Evolutionary conservation across 2,797 vertebrate species (phyloP), one percentile per base, ranked within the genome.

Genomic region (Acrossocheilus wenchowensis): DNA sequence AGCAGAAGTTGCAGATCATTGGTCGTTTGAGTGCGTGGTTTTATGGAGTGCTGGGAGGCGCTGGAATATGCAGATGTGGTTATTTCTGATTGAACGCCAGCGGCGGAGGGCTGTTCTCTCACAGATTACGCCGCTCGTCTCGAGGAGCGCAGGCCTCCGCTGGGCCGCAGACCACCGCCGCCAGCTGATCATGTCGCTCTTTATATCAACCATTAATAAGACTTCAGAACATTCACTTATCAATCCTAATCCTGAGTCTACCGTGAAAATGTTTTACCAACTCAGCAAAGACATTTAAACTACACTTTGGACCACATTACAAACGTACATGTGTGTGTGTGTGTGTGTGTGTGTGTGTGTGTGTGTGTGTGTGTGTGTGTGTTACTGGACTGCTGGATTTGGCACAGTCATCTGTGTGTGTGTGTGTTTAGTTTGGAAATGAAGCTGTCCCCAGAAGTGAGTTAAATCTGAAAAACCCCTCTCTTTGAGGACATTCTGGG

Each of bases 31-130:
- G 74, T 26, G 52, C 23, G 39, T 12, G 50, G 30, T 68, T 68
- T 36, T 9, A 17, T 68, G 26, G 15, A 23, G 62, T 15, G 79
- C 45, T 73, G 52, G 79, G 79, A 81, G 96, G 95, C 95, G 95
- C 93, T 94, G 89, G 88, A 95, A 96, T 95, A 94, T 96, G 95
- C 95, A 93, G 96, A 94, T 93, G 94, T 96, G 97, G 97, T 96
- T 93, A 95, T 96, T 96, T 97, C 97, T 98, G 97, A 98, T 97
- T 96, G 96, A 96, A 95, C 96, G 97, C 97, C 97, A 98, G 95
- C 93, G 95, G 93, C 94, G 87, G 94, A 95, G 94, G 95, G 91
- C 96, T 97, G 96, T 93, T 95, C 95, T 96, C 96, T 96, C 95
- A 95, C 94, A 97, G 96, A 98, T 98, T 97, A 96, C 96, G 96